These are phyloP conservation scores for Bombus confusus DNA, from an alignment of 1,140 invertebrate genomes.

Conservation along the genomic window DNA sequence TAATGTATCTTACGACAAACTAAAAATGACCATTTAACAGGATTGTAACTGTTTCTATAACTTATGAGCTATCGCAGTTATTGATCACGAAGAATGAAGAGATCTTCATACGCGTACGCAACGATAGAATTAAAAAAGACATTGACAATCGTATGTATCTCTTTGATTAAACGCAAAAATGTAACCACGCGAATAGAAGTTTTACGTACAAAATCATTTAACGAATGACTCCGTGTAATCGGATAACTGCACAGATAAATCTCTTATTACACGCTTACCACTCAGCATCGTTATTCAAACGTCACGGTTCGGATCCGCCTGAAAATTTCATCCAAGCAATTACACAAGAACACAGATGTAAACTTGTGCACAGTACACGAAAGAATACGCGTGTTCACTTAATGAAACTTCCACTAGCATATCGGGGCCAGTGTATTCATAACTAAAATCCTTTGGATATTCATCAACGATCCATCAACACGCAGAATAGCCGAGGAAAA, in stretches of 20 bases:
- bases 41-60: background rate
- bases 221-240: background rate
- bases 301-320: background rate
- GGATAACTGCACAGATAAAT: background rate
- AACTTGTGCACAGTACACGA: background rate
- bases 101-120: background rate
- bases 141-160: background rate
- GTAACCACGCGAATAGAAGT: background rate
- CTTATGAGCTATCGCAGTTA: background rate
- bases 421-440: background rate
- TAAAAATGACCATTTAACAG: background rate
- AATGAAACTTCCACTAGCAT: background rate
- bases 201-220: background rate
- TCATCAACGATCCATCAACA: conserved; percentile 1
- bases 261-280: background rate
- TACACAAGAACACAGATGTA: background rate
- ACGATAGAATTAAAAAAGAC: background rate
- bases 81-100: background rate
- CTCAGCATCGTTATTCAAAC: background rate
- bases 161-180: background rate
- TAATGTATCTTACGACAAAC: background rate
- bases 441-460: background rate
- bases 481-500: background rate
- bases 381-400: background rate
- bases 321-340: background rate